Percentiles rank a stretch among this genome's conserved stretches.
Conservation (phyloP, 2,797 vertebrate genomes). For the Sebastes taczanowskii region DNA sequence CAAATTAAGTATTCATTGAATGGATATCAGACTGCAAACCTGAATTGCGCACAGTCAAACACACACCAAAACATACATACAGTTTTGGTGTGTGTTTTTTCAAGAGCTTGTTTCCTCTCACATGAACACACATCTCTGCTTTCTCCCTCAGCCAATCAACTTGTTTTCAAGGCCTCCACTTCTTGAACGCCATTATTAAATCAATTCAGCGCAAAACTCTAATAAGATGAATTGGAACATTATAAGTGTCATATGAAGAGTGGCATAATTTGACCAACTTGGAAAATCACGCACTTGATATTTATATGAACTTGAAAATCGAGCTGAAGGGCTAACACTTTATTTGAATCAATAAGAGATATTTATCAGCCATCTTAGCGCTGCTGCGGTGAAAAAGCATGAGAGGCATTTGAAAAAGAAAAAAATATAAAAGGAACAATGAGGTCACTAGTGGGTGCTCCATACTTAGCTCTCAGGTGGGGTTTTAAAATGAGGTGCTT, state of each 20-base stretch:
- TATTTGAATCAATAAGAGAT: constrained; percentile 12
- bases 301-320: constrained; percentile 35
- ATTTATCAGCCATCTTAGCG: background rate
- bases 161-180: constrained; percentile 44
- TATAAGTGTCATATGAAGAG: constrained; percentile 5
- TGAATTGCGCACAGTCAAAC: constrained; percentile 6
- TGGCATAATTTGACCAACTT: constrained; percentile 1
- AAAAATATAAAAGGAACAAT: constrained; percentile 12
- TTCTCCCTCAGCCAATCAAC: constrained; percentile 9
- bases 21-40: background rate
- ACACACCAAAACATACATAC: background rate
- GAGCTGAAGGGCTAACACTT: constrained; percentile 11
- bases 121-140: constrained; percentile 2
- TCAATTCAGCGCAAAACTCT: background rate
- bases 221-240: background rate
- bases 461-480: constrained; percentile 32
- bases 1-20: background rate
- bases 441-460: constrained; percentile 32
- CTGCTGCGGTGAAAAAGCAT: background rate
- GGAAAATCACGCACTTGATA: constrained; percentile 23
- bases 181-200: constrained; percentile 16
- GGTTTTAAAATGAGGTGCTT: constrained; percentile 32
- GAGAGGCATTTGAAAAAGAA: constrained; percentile 20
- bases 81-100: background rate
- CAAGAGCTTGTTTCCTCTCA: constrained; percentile 11